Percentiles rank a stretch among this genome's conserved stretches.
phyloP scores from a whole-genome alignment of 2,113 vertebrate genomes.

The Forbesichthys papilliferus region DNA sequence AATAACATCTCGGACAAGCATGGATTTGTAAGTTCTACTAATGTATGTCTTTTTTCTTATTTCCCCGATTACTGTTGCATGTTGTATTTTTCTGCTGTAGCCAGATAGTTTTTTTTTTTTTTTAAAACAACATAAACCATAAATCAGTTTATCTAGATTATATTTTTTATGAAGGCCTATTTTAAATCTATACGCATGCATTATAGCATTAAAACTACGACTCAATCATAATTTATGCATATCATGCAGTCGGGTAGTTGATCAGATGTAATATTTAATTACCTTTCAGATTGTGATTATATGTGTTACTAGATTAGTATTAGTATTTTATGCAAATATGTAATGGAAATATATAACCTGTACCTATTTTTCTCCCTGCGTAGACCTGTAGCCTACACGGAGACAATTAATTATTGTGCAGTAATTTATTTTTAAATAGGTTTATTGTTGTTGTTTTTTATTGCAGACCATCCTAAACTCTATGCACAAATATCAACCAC shows the following conservation, averaged over 20 bases:
- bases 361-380: background rate
- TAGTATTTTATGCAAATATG: background rate
- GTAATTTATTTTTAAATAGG: background rate
- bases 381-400: background rate
- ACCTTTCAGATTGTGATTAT: background rate
- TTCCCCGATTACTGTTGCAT: conserved; percentile 27
- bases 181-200: background rate
- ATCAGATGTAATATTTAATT: background rate
- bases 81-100: background rate
- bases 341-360: background rate
- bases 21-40: conserved; percentile 93
- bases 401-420: background rate
- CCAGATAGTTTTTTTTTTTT: too few relatives aligned
- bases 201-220: background rate
- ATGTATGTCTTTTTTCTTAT: conserved; percentile 72
- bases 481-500: conserved; percentile 99
- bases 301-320: background rate
- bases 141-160: too few relatives aligned
- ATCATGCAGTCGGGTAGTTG: background rate
- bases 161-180: too few relatives aligned
- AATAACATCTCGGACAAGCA: conserved; percentile 99
- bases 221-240: background rate
- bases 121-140: too few relatives aligned
- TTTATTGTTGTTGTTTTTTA: conserved; percentile 27
- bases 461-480: conserved; percentile 95